phyloP scores from a whole-genome alignment of 2,113 vertebrate genomes.

The Bubo blakistoni region DNA sequence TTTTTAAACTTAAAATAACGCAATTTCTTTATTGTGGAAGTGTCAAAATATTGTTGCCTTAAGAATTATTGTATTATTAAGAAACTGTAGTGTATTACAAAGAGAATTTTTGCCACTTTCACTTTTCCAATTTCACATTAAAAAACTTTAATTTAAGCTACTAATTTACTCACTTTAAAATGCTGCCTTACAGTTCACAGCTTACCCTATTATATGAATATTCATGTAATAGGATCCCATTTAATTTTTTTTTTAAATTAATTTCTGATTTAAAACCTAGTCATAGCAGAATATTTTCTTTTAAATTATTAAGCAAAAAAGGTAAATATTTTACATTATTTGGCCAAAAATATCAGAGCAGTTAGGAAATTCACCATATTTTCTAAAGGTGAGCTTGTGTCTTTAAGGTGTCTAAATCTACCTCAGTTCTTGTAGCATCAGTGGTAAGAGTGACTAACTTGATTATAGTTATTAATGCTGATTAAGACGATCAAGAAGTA shows the following conservation, averaged over 20 bases:
- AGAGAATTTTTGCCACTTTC: neutral
- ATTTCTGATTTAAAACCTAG: neutral
- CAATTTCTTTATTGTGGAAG: neutral
- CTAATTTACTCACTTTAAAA: neutral
- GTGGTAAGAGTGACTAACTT: neutral
- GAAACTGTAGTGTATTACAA: neutral
- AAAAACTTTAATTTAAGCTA: neutral
- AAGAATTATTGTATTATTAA: neutral
- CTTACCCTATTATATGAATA: neutral
- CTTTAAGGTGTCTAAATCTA: neutral
- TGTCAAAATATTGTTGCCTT: neutral
- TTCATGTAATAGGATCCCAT: neutral
- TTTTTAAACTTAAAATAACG: neutral
- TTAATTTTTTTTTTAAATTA: neutral
- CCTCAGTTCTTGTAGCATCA: neutral
- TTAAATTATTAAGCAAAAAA: rapidly evolving
- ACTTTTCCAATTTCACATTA: neutral
- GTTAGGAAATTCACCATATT: neutral
- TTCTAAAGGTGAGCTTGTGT: neutral
- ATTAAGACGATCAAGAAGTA: neutral
- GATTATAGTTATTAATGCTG: neutral
- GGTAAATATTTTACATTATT: neutral
- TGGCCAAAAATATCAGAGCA: neutral
- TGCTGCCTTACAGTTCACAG: neutral
- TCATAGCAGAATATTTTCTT: neutral